A percentile compares a stretch with the other conserved stretches of the same genome.
These are phyloP conservation scores for Caligus rogercresseyi DNA, from an alignment of 1,140 invertebrate genomes.

Conservation along the genomic window DNA sequence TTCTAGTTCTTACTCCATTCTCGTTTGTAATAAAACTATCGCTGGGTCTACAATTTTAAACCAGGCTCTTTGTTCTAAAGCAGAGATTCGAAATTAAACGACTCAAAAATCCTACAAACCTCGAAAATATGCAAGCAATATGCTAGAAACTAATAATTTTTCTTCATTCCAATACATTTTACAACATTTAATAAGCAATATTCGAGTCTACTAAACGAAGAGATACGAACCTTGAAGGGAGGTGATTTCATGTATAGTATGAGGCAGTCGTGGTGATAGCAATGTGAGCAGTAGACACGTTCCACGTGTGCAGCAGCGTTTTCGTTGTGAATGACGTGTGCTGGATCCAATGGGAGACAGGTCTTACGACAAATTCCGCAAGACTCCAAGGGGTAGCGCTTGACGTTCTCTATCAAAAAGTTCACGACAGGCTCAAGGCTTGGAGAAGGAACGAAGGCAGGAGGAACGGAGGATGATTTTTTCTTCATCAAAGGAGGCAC, in stretches of 20 bases:
- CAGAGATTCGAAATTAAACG: no score
- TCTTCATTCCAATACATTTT: no score
- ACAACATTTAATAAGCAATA: no score
- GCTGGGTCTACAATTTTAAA: no score
- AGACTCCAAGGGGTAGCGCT: constrained; percentile 39
- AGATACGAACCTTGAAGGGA: constrained; percentile 42
- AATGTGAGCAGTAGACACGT: constrained; percentile 52
- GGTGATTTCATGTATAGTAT: constrained; percentile 50
- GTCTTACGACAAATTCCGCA: constrained; percentile 44
- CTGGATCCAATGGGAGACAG: constrained; percentile 36
- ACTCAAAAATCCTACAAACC: no score
- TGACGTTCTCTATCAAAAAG: constrained; percentile 41
- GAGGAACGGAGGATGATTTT: constrained; percentile 28
- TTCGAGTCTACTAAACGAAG: constrained; percentile 11
- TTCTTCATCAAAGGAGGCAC: constrained; percentile 43
- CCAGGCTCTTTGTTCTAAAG: no score
- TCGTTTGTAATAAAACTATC: no score
- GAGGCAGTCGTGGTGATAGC: constrained; percentile 53
- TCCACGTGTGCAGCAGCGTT: constrained; percentile 42
- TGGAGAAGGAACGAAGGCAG: constrained; percentile 35
- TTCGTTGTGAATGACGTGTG: constrained; percentile 38
- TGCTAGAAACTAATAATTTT: no score
- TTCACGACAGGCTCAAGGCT: constrained; percentile 40
- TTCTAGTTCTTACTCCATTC: no score
- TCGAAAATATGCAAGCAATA: no score